These are phyloP conservation scores for Morone saxatilis DNA, from an alignment of 2,113 vertebrate species.

Conservation along the genomic window DNA sequence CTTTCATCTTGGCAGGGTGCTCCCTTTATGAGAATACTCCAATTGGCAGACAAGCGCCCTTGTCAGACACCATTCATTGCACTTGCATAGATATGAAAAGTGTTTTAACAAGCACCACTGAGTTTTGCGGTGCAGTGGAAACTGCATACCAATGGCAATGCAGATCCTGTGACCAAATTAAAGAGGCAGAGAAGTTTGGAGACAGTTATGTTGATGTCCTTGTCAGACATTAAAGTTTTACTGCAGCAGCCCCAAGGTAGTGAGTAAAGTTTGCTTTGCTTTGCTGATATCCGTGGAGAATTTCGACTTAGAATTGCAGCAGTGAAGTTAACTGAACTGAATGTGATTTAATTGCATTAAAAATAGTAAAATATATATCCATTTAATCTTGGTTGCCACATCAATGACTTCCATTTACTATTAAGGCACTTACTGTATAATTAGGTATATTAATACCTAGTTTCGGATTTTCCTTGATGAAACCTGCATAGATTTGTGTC, in stretches of 20 bases:
- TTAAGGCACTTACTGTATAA: slow-evolving; percentile 1
- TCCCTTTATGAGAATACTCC: slow-evolving; percentile 76
- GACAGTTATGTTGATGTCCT: slow-evolving; percentile 51
- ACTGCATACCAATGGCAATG: slow-evolving; percentile 64
- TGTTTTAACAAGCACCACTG: slow-evolving; percentile 77
- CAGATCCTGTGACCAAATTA: slow-evolving; percentile 69
- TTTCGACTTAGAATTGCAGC: slow-evolving; percentile 10
- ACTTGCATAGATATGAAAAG: slow-evolving; percentile 79
- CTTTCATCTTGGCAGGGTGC: slow-evolving; percentile 80
- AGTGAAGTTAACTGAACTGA: slow-evolving; percentile 2
- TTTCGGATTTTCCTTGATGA: not conserved
- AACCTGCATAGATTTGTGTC: not conserved
- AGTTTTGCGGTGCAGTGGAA: slow-evolving; percentile 60
- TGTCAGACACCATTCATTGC: slow-evolving; percentile 81
- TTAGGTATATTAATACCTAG: not conserved
- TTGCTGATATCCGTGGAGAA: slow-evolving; percentile 28
- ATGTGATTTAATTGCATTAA: slow-evolving; percentile 18
- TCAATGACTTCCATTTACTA: slow-evolving; percentile 8
- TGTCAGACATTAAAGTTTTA: slow-evolving; percentile 57
- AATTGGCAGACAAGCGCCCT: slow-evolving; percentile 79
- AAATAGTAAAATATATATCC: not conserved
- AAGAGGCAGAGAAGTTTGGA: slow-evolving; percentile 48
- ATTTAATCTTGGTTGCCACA: not conserved
- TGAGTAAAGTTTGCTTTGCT: slow-evolving; percentile 24
- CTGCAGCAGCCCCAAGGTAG: slow-evolving; percentile 31